These are phyloP conservation scores for Ellobius talpinus DNA, from an alignment of 2,113 vertebrate species.

Conservation along the genomic window DNA sequence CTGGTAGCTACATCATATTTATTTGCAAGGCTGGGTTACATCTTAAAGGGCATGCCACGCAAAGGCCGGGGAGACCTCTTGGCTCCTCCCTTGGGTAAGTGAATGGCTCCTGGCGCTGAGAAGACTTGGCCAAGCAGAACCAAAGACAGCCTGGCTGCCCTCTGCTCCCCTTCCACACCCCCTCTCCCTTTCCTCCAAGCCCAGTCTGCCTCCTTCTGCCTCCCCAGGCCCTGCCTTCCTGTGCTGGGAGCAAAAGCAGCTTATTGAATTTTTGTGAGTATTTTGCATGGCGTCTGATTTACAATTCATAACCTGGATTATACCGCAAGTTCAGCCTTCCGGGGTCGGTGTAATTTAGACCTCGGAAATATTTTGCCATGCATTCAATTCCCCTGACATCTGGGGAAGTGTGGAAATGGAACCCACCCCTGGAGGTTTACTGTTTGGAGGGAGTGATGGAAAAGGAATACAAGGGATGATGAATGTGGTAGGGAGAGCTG, in stretches of 20 bases:
- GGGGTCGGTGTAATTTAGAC: conserved; percentile 76
- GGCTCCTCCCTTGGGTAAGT: not conserved
- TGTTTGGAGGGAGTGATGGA: not conserved
- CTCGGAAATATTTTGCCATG: conserved; percentile 78
- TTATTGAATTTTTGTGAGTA: conserved; percentile 80
- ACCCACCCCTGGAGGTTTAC: conserved; percentile 68
- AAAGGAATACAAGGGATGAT: not conserved
- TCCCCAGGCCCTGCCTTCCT: conserved; percentile 27
- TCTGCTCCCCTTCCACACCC: not conserved
- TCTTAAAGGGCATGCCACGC: fast-evolving
- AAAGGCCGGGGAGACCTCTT: not conserved
- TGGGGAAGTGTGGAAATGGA: conserved; percentile 59
- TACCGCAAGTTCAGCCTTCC: conserved; percentile 66
- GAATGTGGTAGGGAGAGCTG: not conserved
- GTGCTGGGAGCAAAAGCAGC: conserved; percentile 42
- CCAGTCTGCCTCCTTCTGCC: conserved; percentile 20
- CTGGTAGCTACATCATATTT: not conserved
- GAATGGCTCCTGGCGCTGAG: not conserved
- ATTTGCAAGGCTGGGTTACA: not conserved
- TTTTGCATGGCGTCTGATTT: conserved; percentile 79
- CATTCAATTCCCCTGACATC: conserved; percentile 76
- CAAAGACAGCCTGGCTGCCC: not conserved
- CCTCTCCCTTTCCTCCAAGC: not conserved
- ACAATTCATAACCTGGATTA: conserved; percentile 81
- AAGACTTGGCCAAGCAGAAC: not conserved